phyloP scores from a whole-genome alignment of 2,113 vertebrate genomes.

The Castor canadensis region DNA sequence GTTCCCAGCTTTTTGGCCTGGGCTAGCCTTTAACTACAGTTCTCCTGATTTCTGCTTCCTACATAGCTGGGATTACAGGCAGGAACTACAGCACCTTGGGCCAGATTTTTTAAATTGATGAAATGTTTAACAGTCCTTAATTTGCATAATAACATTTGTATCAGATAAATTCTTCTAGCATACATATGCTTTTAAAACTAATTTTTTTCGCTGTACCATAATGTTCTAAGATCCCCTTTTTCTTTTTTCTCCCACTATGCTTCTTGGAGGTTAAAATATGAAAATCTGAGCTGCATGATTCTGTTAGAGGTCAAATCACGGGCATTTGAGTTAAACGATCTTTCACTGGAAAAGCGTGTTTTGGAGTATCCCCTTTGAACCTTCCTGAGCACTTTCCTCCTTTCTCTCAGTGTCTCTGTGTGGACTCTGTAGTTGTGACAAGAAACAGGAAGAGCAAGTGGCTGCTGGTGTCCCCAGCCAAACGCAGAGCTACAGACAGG shows the following conservation, averaged over 20 bases:
- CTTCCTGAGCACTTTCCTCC: not conserved
- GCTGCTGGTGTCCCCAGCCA: too few relatives aligned
- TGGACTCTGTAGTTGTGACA: not conserved
- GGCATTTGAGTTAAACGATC: not conserved
- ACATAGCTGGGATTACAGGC: too few relatives aligned
- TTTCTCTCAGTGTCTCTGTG: not conserved
- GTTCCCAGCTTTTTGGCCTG: too few relatives aligned
- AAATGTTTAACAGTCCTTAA: not conserved
- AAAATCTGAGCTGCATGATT: constrained; percentile 35
- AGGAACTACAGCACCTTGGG: too few relatives aligned
- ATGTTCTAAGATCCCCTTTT: not conserved
- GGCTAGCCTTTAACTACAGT: too few relatives aligned
- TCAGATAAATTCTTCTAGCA: not conserved
- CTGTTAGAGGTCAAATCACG: not conserved
- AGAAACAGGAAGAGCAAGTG: not conserved
- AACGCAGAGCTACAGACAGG: too few relatives aligned
- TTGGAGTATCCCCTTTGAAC: constrained; percentile 23
- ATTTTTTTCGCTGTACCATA: not conserved
- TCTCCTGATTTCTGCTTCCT: too few relatives aligned
- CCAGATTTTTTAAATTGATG: too few relatives aligned
- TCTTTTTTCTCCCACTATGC: not conserved
- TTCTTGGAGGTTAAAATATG: not conserved
- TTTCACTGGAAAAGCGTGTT: too few relatives aligned
- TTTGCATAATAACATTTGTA: not conserved
- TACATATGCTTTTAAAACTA: not conserved